These are phyloP conservation scores for Chaetodon trifasciatus DNA, from an alignment of 2,797 vertebrate genomes.

Conservation along the genomic window DNA sequence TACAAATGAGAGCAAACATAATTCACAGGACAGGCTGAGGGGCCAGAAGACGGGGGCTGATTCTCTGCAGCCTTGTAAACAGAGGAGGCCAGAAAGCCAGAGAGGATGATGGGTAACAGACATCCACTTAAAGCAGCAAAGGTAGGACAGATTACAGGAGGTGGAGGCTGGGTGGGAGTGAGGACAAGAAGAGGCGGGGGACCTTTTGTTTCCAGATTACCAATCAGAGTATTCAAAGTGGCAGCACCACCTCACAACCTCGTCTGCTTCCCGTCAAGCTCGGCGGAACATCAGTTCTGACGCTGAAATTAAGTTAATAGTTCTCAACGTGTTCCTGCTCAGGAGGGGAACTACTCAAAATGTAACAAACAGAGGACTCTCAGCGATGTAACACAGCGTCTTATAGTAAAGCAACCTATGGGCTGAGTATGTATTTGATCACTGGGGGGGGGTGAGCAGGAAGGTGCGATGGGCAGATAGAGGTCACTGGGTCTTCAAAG, in stretches of 20 bases:
- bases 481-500: conserved; percentile 37
- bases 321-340: conserved; percentile 18
- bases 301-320: conserved; percentile 11
- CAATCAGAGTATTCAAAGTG: conserved; percentile 35
- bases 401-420: conserved; percentile 39
- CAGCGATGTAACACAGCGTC: conserved; percentile 47
- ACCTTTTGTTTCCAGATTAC: conserved; percentile 24
- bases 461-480: conserved; percentile 33
- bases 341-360: conserved; percentile 45
- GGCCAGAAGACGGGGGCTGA: conserved; percentile 49
- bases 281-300: conserved; percentile 17
- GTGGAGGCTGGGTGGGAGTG: conserved; percentile 32
- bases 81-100: conserved; percentile 72
- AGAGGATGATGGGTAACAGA: conserved; percentile 81
- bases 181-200: conserved; percentile 27
- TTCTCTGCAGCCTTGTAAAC: conserved; percentile 80
- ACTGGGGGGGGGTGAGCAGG: conserved; percentile 21
- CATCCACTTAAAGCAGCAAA: conserved; percentile 79
- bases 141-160: conserved; percentile 60
- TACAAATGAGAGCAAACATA: conserved; percentile 74
- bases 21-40: conserved; percentile 67
- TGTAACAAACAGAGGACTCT: conserved; percentile 53
- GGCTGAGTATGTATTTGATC: conserved; percentile 26
- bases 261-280: conserved; percentile 15
- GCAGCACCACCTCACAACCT: not conserved